These are phyloP conservation scores for Gallinago media DNA, from an alignment of 2,113 vertebrate genomes.

Conservation along the genomic window DNA sequence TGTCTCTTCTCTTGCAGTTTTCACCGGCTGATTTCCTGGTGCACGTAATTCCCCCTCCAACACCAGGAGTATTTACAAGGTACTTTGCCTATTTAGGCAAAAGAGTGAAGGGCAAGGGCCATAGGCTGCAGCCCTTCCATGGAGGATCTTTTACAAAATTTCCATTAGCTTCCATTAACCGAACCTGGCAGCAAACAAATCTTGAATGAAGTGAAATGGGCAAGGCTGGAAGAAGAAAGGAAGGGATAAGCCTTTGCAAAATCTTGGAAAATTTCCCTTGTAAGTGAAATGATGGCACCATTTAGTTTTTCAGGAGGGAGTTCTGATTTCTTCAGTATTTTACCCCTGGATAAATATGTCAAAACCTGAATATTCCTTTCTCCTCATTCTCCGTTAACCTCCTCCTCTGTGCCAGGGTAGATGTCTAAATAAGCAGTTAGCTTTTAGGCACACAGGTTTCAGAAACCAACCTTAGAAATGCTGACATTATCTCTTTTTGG, in stretches of 20 bases:
- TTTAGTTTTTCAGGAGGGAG: not conserved
- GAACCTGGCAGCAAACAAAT: not conserved
- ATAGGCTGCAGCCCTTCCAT: not conserved
- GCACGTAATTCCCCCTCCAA: not conserved
- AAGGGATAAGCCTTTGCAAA: not conserved
- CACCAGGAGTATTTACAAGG: not conserved
- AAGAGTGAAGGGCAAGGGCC: not conserved
- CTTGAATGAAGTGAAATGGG: not conserved
- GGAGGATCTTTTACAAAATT: not conserved
- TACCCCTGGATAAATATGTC: not conserved
- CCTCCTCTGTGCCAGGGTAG: not conserved
- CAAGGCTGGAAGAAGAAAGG: not conserved
- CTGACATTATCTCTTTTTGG: not conserved
- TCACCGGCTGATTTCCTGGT: not conserved
- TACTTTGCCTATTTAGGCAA: not conserved
- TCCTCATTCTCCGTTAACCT: not conserved
- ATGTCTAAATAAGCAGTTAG: not conserved
- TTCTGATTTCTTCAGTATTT: not conserved
- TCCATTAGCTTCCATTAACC: not conserved
- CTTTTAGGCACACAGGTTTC: not conserved
- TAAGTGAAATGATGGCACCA: not conserved
- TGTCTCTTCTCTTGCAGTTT: not conserved
- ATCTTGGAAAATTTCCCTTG: not conserved
- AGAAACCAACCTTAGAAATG: not conserved
- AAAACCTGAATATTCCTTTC: not conserved